Conservation (phyloP, 1,140 invertebrate genomes). For the Rhagoletis pomonella region DNA sequence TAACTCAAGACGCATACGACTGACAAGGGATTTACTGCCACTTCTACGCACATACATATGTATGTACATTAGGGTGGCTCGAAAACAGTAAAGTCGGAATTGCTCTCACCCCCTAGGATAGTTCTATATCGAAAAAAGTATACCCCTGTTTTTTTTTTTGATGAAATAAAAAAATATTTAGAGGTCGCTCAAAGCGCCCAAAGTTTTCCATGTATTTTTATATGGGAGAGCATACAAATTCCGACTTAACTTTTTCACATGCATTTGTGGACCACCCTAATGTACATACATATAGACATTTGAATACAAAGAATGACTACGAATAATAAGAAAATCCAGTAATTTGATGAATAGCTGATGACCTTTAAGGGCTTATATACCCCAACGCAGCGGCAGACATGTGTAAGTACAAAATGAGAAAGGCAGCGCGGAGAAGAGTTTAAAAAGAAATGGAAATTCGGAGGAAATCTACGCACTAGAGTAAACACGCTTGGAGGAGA, state of each 20-base stretch:
- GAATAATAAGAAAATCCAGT: constrained; percentile 38
- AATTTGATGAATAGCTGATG: constrained; percentile 44
- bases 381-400: background rate
- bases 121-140: too few relatives aligned
- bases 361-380: constrained; percentile 20
- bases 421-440: background rate
- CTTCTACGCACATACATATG: background rate
- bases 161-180: too few relatives aligned
- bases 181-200: too few relatives aligned
- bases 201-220: too few relatives aligned
- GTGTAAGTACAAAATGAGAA: background rate
- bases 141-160: too few relatives aligned
- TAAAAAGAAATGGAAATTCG: background rate
- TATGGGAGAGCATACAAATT: too few relatives aligned
- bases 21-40: constrained; percentile 24
- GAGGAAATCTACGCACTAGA: background rate
- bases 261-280: too few relatives aligned
- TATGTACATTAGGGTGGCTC: too few relatives aligned
- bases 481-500: background rate
- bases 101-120: too few relatives aligned
- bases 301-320: background rate
- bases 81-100: too few relatives aligned
- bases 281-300: too few relatives aligned
- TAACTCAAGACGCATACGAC: constrained; percentile 11
- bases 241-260: too few relatives aligned